Evolutionary conservation across 2,797 vertebrate species (phyloP).

Genomic region (Acridotheres tristis): DNA sequence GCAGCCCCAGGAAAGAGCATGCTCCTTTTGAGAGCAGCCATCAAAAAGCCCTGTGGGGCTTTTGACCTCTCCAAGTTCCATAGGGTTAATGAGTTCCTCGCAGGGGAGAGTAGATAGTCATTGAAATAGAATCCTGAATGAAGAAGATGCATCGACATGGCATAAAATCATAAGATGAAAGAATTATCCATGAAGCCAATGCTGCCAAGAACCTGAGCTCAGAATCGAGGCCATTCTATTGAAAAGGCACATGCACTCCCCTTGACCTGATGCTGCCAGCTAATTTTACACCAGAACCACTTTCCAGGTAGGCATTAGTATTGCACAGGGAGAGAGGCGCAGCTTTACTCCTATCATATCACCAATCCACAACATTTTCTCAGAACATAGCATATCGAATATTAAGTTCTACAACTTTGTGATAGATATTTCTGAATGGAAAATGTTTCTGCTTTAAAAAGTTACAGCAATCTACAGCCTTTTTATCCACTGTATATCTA

Average conservation of each 20-base stretch:
- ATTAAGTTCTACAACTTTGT: background rate
- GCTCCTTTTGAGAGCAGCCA: background rate
- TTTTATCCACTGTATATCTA: background rate
- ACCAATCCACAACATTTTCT: background rate
- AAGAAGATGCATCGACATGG: background rate
- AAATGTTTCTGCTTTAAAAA: background rate
- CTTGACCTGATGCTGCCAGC: background rate
- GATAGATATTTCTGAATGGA: background rate
- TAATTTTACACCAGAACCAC: background rate
- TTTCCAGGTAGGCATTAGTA: background rate
- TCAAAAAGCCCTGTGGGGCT: background rate
- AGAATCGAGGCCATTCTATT: background rate
- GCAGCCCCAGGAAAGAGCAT: background rate
- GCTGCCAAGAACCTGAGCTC: background rate
- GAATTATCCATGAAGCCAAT: background rate
- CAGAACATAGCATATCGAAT: background rate
- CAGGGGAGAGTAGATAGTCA: background rate
- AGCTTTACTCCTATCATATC: background rate
- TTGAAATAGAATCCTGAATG: background rate
- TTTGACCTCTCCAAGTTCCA: no score
- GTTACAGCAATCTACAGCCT: background rate
- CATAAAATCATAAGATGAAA: background rate
- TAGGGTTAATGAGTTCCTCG: no score
- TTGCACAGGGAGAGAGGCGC: fast-evolving
- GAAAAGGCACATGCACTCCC: background rate